Evolutionary conservation across 2,797 vertebrate species (phyloP).

Genomic region (Phataginus tetradactyla): DNA sequence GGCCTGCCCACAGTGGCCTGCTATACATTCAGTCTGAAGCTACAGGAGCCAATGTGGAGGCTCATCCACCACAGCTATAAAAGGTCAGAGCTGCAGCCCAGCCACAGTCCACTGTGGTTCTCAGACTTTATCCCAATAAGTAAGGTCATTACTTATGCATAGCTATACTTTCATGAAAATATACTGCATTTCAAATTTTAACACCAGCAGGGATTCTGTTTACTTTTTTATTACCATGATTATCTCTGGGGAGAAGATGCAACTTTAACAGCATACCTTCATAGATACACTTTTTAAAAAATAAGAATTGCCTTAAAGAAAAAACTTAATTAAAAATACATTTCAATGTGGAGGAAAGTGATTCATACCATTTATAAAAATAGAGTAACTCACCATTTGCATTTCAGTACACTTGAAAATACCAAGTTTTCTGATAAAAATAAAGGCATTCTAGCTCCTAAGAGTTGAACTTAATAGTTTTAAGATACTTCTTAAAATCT

Average conservation of each 20-base stretch:
- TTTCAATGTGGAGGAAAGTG: not conserved
- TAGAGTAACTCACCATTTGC: conserved; percentile 31
- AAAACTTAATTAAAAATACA: conserved; percentile 47
- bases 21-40: not conserved
- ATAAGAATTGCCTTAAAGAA: conserved; percentile 27
- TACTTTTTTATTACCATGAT: conserved; percentile 23
- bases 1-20: fast-evolving
- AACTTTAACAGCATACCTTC: not conserved
- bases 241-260: not conserved
- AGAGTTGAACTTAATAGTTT: not conserved
- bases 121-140: not conserved
- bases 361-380: conserved; percentile 20
- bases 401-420: conserved; percentile 42
- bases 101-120: not conserved
- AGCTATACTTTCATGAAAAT: conserved; percentile 41
- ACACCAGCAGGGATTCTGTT: not conserved
- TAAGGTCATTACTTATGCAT: not conserved
- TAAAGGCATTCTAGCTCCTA: not conserved
- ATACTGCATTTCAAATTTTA: conserved; percentile 24
- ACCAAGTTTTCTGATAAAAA: conserved; percentile 23
- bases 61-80: not conserved
- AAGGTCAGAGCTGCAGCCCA: not conserved
- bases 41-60: fast-evolving
- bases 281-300: not conserved
- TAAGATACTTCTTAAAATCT: not conserved